Evolutionary conservation across 2,888 invertebrate species (phyloP), one percentile per base, ranked within the genome.

Genomic region (Choreutis nemorana): DNA sequence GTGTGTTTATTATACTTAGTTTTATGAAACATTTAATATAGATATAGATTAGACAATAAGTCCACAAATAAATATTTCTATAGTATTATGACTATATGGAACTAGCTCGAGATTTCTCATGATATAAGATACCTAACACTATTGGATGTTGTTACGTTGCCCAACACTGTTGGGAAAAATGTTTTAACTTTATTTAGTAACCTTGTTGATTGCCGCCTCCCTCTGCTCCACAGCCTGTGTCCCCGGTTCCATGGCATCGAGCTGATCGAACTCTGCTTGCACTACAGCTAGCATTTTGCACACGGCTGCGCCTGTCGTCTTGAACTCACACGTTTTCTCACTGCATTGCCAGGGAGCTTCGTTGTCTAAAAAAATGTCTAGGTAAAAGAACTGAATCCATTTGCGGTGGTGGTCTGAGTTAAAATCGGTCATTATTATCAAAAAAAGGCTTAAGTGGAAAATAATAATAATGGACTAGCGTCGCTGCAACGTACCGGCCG

Each of bases 331-430:
- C 31, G 83, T 81, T 31, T 56, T 65, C 9, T 71, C 68, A 1
- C 83, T 81, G 51, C 90, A 90, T 40, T 81, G 82, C 89, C 89
- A 90, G 16, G 53, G 36, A 0, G 85, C 81, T 8, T 81, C 75
- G 10, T 63, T 57, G 45, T 86, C 86, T 86, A 46, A 4, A 47
- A 49, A n/a, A n/a, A n/a, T n/a, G n/a, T n/a, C n/a, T n/a, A n/a
- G n/a, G n/a, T n/a, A n/a, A n/a, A n/a, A n/a, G n/a, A n/a, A n/a
- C n/a, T n/a, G n/a, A n/a, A n/a, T n/a, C n/a, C n/a, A n/a, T n/a
- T n/a, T n/a, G n/a, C n/a, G n/a, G n/a, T n/a, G n/a, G n/a, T n/a
- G n/a, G n/a, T n/a, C n/a, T n/a, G n/a, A n/a, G n/a, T n/a, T n/a
- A n/a, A n/a, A n/a, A n/a, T n/a, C n/a, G n/a, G n/a, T n/a, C n/a